Base-by-base conservation (phyloP, 2,113 vertebrate species). In the Hylia prasina region DNA sequence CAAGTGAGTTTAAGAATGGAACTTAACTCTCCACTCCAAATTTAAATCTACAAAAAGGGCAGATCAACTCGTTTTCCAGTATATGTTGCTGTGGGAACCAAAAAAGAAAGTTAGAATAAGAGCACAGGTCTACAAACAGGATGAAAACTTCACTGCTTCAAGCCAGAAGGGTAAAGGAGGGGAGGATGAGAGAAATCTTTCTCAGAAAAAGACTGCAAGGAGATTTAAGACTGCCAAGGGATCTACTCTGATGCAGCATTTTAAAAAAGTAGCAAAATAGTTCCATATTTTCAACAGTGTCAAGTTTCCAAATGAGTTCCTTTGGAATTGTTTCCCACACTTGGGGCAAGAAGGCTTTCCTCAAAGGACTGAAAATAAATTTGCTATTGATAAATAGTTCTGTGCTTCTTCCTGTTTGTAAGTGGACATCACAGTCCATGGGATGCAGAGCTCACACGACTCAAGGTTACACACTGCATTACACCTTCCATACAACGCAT, bases 381-480 rank as follows among this genome's bases (percentile, higher is more conserved):
- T 86, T 90, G 61, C 65, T 84, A 4, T n/a, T 8, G 18, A 54
- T 84, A 75, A 80, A 30, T 48, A 73, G 44, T 83, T 89, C 60
- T 92, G 68, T 83, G 70, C 72, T 92, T 72, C 87, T 56, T 89
- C 80, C 89, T 94, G 84, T 82, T 87, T 90, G 92, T 90, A 88
- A 93, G 71, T 61, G 83, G 88, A 75, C 35, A 2, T 25, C 10
- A 18, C 33, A 68, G 84, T 40, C 73, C 33, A 0, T 2, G 37
- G 84, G 93, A 10, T 64, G 83, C 19, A 51, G 72, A 93, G 73
- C 73, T 90, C 63, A 42, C 75, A 47, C 2, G 6, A 68, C 65
- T 56, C 64, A 27, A 37, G 63, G 73, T 90, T 72, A 90, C 80
- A 86, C 50, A 89, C 72, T 58, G 37, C 42, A 25, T 73, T 35